Evolutionary conservation across 92 coral and sea anemone genomes (phyloP), one percentile per base, ranked within the genome.

Genomic region (Blastomussa wellsi): DNA sequence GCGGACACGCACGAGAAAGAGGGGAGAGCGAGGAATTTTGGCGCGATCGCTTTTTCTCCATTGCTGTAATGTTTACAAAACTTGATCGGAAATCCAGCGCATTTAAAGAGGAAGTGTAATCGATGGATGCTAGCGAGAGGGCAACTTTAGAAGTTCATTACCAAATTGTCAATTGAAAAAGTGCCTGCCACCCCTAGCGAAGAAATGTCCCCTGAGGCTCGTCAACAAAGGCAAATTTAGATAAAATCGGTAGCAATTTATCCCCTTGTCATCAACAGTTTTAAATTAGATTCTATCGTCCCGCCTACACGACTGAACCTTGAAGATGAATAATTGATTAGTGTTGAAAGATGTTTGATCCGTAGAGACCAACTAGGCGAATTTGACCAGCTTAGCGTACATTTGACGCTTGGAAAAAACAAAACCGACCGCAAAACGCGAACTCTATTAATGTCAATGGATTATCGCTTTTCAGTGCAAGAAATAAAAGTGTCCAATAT

Each of bases 101-200:
- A 86, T 80, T 86, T 77, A 74, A 82, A 84, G 86, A 79, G 92
- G 84, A 73, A 78, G 82, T 80, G 90, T 79, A 86, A 86, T 86
- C 82, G 82, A 80, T 79, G 90, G 81, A 84, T 80, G 79, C 84
- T 44, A 76, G 70, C 79, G 57, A 81, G 83, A 47, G 86, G 70
- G 90, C 89, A 81, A 89, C 89, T 78, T 77, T 70, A 89, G 92
- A 87, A 89, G 82, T 89, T 89, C 92, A 89, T 89, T 89, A 89
- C 80, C 85, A 81, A 89, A 81, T 89, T 89, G 89, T 89, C 92
- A 86, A 89, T 66, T 89, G 86, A 88, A 80, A 83, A 32, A 55
- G 81, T 72, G 68, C 60, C 64, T 74, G 48, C 92, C 92, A 89
- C 92, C 92, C 88, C 68, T 47, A 80, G 44, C 14, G 89, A 66